A percentile compares a stretch with the other conserved stretches of the same genome.
Evolutionary conservation across 1,140 invertebrate genomes (phyloP).

Genomic region (Thaumatotibia leucotreta): DNA sequence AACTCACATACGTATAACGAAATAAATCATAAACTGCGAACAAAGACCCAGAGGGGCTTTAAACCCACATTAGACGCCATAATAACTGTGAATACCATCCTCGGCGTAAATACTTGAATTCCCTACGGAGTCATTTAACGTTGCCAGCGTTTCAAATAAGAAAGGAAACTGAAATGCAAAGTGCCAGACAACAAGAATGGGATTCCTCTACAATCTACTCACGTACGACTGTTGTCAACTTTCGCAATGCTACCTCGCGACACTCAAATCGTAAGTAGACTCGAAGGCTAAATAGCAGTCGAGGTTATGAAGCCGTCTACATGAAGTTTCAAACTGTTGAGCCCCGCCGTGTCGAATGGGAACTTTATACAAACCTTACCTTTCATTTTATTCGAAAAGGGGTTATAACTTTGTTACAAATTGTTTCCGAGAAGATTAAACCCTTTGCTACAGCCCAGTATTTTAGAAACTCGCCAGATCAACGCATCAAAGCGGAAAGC

Average conservation of each 20-base stretch:
- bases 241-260: conserved; percentile 66
- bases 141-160: conserved; percentile 24
- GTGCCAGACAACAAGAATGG: conserved; percentile 42
- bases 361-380: conserved; percentile 8
- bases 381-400: conserved; percentile 3
- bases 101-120: conserved; percentile 11
- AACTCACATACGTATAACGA: background rate
- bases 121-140: conserved; percentile 1
- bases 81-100: background rate
- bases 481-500: conserved; percentile 5
- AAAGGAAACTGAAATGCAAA: conserved; percentile 41
- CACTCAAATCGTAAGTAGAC: conserved; percentile 53
- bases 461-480: conserved; percentile 5
- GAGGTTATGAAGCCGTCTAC: conserved; percentile 37
- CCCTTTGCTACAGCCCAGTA: background rate
- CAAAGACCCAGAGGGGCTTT: background rate
- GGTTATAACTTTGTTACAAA: conserved; percentile 9
- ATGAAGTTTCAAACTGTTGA: conserved; percentile 13
- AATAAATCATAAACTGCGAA: conserved; percentile 9
- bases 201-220: conserved; percentile 51
- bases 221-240: conserved; percentile 65
- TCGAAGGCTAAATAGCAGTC: conserved; percentile 50
- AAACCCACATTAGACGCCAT: background rate
- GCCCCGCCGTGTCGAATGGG: background rate
- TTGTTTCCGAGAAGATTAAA: conserved; percentile 9